phyloP scores from a whole-genome alignment of 2,797 vertebrate genomes.

The Phoxinus dragarum region DNA sequence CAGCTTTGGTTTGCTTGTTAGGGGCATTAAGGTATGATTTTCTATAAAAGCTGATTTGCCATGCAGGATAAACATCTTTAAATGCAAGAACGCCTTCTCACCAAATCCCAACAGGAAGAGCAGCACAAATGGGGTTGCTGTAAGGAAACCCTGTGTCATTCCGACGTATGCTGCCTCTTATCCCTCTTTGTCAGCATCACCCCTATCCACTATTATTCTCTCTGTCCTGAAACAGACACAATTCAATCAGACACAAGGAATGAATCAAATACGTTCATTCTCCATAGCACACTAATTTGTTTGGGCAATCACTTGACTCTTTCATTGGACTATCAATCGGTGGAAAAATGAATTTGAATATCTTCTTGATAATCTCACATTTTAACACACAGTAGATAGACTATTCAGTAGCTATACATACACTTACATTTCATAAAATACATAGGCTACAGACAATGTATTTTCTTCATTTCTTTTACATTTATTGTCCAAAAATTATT shows the following conservation, averaged over 20 bases:
- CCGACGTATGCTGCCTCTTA: conserved; percentile 81
- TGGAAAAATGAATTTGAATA: conserved; percentile 29
- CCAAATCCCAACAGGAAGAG: conserved; percentile 89
- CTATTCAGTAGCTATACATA: background rate
- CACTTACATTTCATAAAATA: background rate
- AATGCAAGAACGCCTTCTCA: conserved; percentile 74
- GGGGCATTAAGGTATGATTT: background rate
- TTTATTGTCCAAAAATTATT: background rate
- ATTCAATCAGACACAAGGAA: conserved; percentile 23
- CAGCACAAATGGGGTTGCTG: conserved; percentile 85
- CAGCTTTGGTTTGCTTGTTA: background rate
- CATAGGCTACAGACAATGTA: background rate
- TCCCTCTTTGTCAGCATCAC: conserved; percentile 86
- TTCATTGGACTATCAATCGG: background rate
- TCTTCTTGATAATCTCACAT: conserved; percentile 22
- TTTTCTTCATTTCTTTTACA: background rate
- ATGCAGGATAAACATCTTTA: conserved; percentile 10
- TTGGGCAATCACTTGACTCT: background rate
- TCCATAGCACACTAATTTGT: background rate
- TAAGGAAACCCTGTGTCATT: conserved; percentile 91
- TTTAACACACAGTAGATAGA: background rate
- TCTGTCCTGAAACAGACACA: conserved; percentile 25
- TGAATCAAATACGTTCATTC: conserved; percentile 1
- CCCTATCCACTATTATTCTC: conserved; percentile 68
- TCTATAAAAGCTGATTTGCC: background rate